Evolutionary conservation across 2,113 vertebrate species (phyloP).

Genomic region (Excalfactoria chinensis): DNA sequence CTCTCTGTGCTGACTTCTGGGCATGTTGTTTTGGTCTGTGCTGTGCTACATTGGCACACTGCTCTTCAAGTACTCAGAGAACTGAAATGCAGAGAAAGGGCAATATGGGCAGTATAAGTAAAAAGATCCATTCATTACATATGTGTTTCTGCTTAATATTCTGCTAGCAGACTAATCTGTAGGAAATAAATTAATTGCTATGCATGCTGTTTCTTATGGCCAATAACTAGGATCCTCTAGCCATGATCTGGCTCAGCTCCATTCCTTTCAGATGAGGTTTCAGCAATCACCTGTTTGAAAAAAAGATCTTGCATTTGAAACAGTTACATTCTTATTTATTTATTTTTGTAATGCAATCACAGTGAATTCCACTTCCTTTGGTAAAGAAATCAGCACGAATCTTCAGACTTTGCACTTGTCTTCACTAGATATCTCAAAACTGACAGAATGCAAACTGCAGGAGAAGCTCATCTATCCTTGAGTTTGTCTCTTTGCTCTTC

Average conservation of each 20-base stretch:
- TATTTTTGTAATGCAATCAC: not conserved
- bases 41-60: not conserved
- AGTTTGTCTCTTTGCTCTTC: not conserved
- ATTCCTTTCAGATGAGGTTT: not conserved
- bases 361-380: not conserved
- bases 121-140: not conserved
- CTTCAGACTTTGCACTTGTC: not conserved
- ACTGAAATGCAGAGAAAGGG: not conserved
- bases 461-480: rapidly evolving
- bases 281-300: not conserved
- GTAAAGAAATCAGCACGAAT: not conserved
- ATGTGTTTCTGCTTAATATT: not conserved
- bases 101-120: not conserved
- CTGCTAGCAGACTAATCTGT: not conserved
- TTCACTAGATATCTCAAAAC: not conserved
- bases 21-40: not conserved
- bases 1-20: not conserved
- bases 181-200: not conserved
- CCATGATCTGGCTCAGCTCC: not conserved
- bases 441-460: not conserved
- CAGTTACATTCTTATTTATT: not conserved
- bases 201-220: not conserved
- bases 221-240: not conserved
- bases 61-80: not conserved
- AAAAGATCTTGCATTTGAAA: not conserved